Evolutionary conservation across 2,113 vertebrate species (phyloP).

Genomic region (Tragelaphus buxtoni): DNA sequence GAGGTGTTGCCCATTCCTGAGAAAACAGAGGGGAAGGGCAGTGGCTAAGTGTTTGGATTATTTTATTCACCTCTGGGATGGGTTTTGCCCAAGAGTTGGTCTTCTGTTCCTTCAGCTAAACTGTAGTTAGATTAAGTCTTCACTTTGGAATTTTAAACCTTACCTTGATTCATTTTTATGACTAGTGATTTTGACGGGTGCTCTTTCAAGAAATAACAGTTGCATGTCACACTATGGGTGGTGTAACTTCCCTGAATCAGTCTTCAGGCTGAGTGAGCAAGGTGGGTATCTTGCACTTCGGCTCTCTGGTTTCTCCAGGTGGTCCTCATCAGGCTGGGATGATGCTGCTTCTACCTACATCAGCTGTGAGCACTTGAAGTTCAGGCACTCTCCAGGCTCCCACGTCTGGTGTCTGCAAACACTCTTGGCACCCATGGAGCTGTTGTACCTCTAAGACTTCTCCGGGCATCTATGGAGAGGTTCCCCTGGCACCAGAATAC

Average conservation of each 20-base stretch:
- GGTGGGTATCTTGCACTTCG: rapidly evolving
- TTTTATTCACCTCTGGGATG: not conserved
- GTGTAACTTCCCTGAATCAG: not conserved
- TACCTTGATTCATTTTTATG: not conserved
- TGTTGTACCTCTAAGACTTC: not conserved
- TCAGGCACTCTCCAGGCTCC: not conserved
- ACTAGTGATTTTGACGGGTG: not conserved
- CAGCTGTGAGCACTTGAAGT: not conserved
- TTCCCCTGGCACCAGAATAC: not conserved
- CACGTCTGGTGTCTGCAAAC: not conserved
- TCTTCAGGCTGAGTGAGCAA: not conserved
- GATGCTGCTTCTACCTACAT: not conserved
- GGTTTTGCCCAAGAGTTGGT: not conserved
- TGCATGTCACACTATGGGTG: not conserved
- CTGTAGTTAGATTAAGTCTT: not conserved
- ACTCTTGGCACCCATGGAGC: not conserved
- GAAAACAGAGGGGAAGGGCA: not conserved
- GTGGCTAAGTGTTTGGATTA: not conserved
- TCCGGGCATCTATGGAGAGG: not conserved
- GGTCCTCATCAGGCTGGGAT: no score
- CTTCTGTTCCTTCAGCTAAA: not conserved
- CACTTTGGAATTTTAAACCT: not conserved
- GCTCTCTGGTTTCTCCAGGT: not conserved
- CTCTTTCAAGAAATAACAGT: not conserved
- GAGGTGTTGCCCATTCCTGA: not conserved